phyloP scores from a whole-genome alignment of 2,113 vertebrate genomes.

The Myrmophylax atrothorax region DNA sequence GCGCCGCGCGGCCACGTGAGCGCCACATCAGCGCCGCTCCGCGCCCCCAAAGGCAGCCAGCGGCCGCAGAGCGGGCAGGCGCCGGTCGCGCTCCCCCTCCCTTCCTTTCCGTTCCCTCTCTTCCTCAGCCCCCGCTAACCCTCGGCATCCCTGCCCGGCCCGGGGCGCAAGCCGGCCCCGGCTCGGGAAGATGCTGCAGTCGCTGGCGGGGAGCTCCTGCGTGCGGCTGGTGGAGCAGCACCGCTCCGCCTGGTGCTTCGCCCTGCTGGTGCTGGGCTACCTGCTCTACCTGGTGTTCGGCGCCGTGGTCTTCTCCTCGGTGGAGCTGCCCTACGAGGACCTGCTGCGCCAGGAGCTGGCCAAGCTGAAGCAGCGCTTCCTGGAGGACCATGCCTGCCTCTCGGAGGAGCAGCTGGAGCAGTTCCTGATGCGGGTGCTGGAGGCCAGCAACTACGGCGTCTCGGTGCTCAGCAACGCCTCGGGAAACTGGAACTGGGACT shows the following conservation, averaged over 20 bases:
- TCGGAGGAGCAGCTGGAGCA: conserved; percentile 86
- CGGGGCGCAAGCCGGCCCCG: neutral
- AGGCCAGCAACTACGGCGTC: conserved; percentile 94
- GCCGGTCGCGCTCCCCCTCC: neutral
- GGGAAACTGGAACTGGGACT: conserved; percentile 96
- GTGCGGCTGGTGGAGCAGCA: conserved; percentile 89
- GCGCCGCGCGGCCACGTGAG: conserved; percentile 71
- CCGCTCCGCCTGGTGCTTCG: conserved; percentile 91
- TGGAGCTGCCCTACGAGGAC: conserved; percentile 94
- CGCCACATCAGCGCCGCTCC: conserved; percentile 71
- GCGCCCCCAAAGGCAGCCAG: neutral
- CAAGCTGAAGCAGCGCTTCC: conserved; percentile 85
- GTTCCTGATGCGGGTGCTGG: conserved; percentile 86
- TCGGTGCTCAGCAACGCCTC: conserved; percentile 93
- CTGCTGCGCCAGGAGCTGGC: conserved; percentile 87
- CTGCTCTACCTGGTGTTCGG: conserved; percentile 91
- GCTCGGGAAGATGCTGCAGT: conserved; percentile 87
- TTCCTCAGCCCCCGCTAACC: neutral
- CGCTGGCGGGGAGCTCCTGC: conserved; percentile 87
- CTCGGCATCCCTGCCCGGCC: neutral
- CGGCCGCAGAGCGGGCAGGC: neutral
- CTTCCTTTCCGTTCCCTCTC: too few species aligned
- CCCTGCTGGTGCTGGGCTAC: conserved; percentile 85
- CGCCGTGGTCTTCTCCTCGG: conserved; percentile 94
- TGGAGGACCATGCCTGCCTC: conserved; percentile 88